Percentiles rank a stretch among this genome's conserved stretches.
These are phyloP conservation scores for Sepioteuthis lessoniana DNA, from an alignment of 2,888 invertebrate genomes.

Conservation along the genomic window DNA sequence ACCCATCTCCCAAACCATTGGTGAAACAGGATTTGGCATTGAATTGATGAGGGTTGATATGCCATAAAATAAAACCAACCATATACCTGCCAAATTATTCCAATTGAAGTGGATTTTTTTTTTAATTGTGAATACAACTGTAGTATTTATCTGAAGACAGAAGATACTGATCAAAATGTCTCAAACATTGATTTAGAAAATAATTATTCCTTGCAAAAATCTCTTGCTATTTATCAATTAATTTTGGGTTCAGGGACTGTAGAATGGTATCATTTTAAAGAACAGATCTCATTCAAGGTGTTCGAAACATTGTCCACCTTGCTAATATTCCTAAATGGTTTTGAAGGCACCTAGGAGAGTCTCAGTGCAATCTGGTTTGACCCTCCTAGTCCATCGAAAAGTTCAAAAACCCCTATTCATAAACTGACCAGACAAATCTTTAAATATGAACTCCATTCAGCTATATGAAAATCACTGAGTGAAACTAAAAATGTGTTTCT, in stretches of 20 bases:
- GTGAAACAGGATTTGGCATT: too few species aligned
- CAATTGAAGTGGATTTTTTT: too few species aligned
- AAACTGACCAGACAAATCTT: neutral
- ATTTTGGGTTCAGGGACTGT: neutral
- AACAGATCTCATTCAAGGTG: neutral
- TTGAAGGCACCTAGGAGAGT: constrained; percentile 23
- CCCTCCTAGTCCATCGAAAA: constrained; percentile 15
- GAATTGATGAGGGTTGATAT: too few species aligned
- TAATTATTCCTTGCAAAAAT: too few species aligned
- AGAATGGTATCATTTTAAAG: neutral
- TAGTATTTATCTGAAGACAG: too few species aligned
- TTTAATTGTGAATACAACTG: too few species aligned
- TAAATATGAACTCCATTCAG: neutral
- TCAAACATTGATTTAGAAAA: too few species aligned
- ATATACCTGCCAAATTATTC: too few species aligned
- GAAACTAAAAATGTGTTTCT: neutral
- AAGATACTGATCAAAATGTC: too few species aligned
- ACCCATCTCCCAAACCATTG: too few species aligned
- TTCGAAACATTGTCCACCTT: neutral
- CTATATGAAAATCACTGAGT: neutral
- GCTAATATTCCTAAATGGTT: neutral
- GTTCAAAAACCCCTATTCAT: neutral
- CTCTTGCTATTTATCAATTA: too few species aligned
- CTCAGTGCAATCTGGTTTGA: neutral
- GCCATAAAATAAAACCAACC: too few species aligned